Percentiles rank a stretch among this genome's conserved stretches.
Conservation (phyloP, 2,797 vertebrate genomes). For the Sebastes minor region DNA sequence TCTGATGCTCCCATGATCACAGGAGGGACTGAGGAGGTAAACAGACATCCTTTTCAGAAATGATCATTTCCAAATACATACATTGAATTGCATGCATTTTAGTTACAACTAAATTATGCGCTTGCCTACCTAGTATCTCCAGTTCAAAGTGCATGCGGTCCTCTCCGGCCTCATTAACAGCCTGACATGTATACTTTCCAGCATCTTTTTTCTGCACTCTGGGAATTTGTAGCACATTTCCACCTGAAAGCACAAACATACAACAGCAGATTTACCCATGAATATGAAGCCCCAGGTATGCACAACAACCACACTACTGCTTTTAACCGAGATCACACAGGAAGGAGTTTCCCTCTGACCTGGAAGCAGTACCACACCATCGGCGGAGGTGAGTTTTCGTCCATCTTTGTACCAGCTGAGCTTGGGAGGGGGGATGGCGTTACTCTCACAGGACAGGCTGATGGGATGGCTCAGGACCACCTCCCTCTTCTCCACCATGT, state of each 20-base stretch:
- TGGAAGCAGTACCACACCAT: constrained; percentile 83
- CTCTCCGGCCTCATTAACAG: constrained; percentile 87
- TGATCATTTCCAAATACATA: background rate
- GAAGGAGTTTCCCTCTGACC: constrained; percentile 73
- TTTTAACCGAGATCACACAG: background rate
- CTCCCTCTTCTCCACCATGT: constrained; percentile 83
- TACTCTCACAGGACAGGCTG: constrained; percentile 89
- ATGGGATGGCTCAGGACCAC: constrained; percentile 84
- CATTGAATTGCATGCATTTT: background rate
- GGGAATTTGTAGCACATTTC: constrained; percentile 88
- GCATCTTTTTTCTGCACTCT: constrained; percentile 81
- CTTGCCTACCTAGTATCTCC: constrained; percentile 87
- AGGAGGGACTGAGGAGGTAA: constrained; percentile 82
- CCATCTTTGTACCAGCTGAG: constrained; percentile 91
- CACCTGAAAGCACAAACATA: constrained; percentile 76
- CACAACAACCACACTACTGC: background rate
- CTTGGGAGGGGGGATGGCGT: constrained; percentile 85
- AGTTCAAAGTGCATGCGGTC: constrained; percentile 90
- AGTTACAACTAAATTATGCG: background rate
- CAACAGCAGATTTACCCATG: background rate
- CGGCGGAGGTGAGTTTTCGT: constrained; percentile 77
- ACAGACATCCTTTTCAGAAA: background rate
- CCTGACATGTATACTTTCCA: constrained; percentile 90
- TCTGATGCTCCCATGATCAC: constrained; percentile 80
- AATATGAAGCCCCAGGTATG: background rate